A percentile compares a stretch with the other conserved stretches of the same genome.
Conservation (phyloP, 2,113 vertebrate genomes). For the Chinchilla lanigera region DNA sequence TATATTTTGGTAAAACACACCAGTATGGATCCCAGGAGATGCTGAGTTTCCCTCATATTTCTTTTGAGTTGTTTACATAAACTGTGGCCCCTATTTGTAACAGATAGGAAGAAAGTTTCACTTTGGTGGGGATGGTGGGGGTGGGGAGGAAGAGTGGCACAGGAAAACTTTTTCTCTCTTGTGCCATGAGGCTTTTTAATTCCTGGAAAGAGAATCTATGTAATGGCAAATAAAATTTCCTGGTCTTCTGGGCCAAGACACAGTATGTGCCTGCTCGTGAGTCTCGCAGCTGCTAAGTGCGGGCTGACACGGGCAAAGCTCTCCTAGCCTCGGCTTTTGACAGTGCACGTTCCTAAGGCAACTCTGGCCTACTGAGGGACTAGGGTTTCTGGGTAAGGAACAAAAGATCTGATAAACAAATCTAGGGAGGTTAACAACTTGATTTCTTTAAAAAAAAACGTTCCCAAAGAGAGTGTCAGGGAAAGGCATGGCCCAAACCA, state of each 20-base stretch:
- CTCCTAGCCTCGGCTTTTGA: background rate
- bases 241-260: background rate
- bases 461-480: background rate
- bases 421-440: background rate
- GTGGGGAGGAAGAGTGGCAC: background rate
- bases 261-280: background rate
- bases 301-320: fast-evolving
- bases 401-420: background rate
- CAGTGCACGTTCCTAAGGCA: background rate
- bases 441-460: background rate
- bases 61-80: slow-evolving; percentile 45
- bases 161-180: background rate
- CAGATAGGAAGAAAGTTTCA: background rate
- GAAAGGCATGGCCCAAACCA: background rate
- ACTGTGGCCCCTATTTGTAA: background rate
- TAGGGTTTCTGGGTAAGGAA: background rate
- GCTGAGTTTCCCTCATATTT: slow-evolving; percentile 41
- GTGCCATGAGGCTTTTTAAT: background rate
- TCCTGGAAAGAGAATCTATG: slow-evolving; percentile 9
- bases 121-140: background rate
- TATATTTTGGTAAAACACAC: slow-evolving; percentile 66
- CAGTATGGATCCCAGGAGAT: slow-evolving; percentile 26
- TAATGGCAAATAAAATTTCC: background rate
- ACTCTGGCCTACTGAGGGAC: background rate
- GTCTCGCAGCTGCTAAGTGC: background rate